A percentile compares a stretch with the other conserved stretches of the same genome.
Conservation (phyloP, 1,140 invertebrate genomes). For the Drosophila miranda region DNA sequence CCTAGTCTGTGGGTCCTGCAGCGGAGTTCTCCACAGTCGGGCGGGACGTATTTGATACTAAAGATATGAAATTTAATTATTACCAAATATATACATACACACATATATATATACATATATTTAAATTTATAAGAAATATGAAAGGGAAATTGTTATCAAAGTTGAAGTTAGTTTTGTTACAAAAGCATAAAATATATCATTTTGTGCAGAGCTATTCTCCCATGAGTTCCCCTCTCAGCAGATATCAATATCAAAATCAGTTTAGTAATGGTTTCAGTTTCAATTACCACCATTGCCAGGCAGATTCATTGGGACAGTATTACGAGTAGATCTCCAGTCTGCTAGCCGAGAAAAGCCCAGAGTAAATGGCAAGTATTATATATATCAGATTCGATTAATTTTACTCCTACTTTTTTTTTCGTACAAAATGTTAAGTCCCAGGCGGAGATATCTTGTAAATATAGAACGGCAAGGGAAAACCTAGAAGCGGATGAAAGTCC, state of each 20-base stretch:
- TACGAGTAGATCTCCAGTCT: constrained; percentile 18
- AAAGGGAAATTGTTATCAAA: constrained; percentile 69
- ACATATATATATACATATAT: constrained; percentile 29
- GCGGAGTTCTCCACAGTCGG: constrained; percentile 28
- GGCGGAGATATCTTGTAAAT: constrained; percentile 53
- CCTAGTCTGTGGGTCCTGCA: constrained; percentile 63
- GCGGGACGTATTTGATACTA: constrained; percentile 73
- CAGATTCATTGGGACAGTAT: constrained; percentile 47
- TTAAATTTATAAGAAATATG: constrained; percentile 43
- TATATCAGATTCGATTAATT: constrained; percentile 22
- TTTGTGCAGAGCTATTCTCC: constrained; percentile 50
- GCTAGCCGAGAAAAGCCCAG: constrained; percentile 2
- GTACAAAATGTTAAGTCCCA: constrained; percentile 38
- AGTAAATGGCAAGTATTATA: constrained; percentile 15
- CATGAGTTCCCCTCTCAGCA: constrained; percentile 42
- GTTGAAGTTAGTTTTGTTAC: constrained; percentile 78
- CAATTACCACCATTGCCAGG: constrained; percentile 26
- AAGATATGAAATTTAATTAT: constrained; percentile 69
- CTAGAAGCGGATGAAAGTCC: constrained; percentile 78
- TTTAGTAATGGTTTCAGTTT: constrained; percentile 24
- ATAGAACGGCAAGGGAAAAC: constrained; percentile 31
- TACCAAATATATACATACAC: constrained; percentile 55
- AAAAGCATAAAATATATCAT: constrained; percentile 69
- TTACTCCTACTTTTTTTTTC: constrained; percentile 14
- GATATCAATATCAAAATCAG: constrained; percentile 26